Conservation (phyloP, 2,888 invertebrate species). For the Tetanocera ferruginea region DNA sequence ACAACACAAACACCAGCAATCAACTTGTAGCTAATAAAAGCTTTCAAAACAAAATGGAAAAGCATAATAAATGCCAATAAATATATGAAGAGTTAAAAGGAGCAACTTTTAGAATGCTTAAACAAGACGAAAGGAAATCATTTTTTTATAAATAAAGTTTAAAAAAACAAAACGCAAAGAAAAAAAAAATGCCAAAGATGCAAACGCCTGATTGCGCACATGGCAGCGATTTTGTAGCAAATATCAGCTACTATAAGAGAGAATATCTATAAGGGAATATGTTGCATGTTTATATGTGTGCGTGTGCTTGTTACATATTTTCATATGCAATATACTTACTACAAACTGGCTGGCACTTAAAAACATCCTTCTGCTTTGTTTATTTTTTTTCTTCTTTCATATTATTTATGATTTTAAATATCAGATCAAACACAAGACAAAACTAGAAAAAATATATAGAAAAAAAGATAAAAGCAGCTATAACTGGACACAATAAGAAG, state of each 20-base stretch:
- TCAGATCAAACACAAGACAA: background rate
- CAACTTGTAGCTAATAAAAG: background rate
- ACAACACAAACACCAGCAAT: background rate
- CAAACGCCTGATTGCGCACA: background rate
- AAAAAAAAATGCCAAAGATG: background rate
- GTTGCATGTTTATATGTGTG: background rate
- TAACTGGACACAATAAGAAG: background rate
- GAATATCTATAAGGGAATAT: too few relatives aligned
- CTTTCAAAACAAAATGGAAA: conserved; percentile 8
- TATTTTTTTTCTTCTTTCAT: background rate
- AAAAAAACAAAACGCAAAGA: background rate
- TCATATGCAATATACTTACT: background rate
- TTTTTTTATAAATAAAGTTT: too few relatives aligned
- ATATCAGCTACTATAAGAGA: too few relatives aligned
- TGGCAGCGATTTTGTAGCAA: too few relatives aligned
- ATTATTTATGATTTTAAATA: background rate
- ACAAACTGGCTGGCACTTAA: conserved; percentile 1
- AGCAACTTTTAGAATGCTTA: background rate
- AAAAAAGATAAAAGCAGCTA: background rate
- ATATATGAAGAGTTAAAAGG: background rate
- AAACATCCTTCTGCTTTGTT: background rate
- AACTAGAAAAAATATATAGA: background rate
- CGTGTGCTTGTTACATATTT: background rate
- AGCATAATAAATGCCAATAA: conserved; percentile 17
- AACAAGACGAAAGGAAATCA: too few relatives aligned